Evolutionary conservation across 2,797 vertebrate species (phyloP), one percentile per base, ranked within the genome.

Genomic region (Coregonus suidteri): DNA sequence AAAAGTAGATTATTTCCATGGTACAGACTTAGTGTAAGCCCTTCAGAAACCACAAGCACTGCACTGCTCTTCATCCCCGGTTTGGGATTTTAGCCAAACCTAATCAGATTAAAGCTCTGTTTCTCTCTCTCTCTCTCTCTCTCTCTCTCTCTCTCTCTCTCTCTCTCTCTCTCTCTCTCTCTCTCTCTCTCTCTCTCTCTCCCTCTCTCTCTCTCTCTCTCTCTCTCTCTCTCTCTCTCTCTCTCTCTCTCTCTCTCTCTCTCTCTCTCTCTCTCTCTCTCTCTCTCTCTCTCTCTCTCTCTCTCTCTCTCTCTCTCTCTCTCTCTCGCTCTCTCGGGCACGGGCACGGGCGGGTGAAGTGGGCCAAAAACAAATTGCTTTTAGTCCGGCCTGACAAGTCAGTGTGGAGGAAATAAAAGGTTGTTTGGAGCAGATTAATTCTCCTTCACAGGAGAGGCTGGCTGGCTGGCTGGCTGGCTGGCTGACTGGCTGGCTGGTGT

Each of bases 1-100:
- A 97, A 97, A 96, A 96, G 96, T 96, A 98, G 98, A 98, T 99
- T 98, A 99, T 98, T 97, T 98, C 96, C 95, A 96, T 97, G 97
- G 96, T 95, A 95, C 96, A 96, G 96, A 97, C 93, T 99, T 98
- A 97, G 95, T 94, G 93, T 98, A 99, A 99, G 95, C 96, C 92
- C 95, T 95, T 96, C 94, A 96, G 94, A 98, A 98, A 96, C 95
- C 96, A 96, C 96, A 95, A 99, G 96, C 96, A 93, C 94, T 96
- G 96, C 96, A 98, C 25, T 25, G 25, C 25, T 25, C 96, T 98
- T 97, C 96, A 98, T 95, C 92, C 94, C 91, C 88, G 91, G 94
- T 96, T 98, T 96, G 97, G 97, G 97, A 98, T 92, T 91, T 96
- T 96, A 94, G 96, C 97, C 97, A 98, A 96, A 93, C 93, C 95